Base-by-base conservation (phyloP, 2,888 invertebrate genomes). In the Eupithecia inturbata region DNA sequence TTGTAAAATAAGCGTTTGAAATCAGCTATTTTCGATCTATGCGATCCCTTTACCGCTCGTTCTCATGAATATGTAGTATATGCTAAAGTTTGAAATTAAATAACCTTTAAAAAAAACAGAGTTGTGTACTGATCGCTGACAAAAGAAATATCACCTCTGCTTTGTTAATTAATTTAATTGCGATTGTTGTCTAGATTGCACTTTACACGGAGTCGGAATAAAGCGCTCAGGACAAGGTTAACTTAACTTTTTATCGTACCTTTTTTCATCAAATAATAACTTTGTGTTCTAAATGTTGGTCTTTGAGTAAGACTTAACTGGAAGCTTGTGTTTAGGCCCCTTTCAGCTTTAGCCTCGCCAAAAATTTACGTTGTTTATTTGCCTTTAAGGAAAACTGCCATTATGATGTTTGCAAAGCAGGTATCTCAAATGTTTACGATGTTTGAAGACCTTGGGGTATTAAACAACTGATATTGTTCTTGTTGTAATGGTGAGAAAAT, bases 191-290 rank as follows among this genome's bases (percentile, higher is more conserved):
- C 49, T 10, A 22, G n/a, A 45, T 45, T 57, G 57, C 57, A 26
- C 57, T 57, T 57, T 57, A 4, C 10, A 26, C 14, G 26, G 12
- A 57, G 26, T 26, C 26, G 26, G 57, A 26, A 57, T 14, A 53
- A 57, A 26, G 12, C 26, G 9, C 4, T 22, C 22, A 22, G 22
- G 22, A 22, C 22, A 22, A 22, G 22, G 22, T 22, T 53, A 22
- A 53, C 22, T 53, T 53, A 14, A 31, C 19, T 19, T 62, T 60
- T 28, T 14, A 4, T 60, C 6, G 14, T 60, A 60, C 6, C 7
- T 60, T 28, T 60, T 62, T 62, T 62, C 62, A 28, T 26, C 62
- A 62, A 62, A 31, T 62, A 31, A 62, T 62, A 31, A 31, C 62
- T 75, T n/a, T 68, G 16, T 33, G n/a, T 28, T 39, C 39, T 36